Evolutionary conservation across 2,888 invertebrate genomes (phyloP), one percentile per base, ranked within the genome.

Genomic region (Pseudococcus viburni): DNA sequence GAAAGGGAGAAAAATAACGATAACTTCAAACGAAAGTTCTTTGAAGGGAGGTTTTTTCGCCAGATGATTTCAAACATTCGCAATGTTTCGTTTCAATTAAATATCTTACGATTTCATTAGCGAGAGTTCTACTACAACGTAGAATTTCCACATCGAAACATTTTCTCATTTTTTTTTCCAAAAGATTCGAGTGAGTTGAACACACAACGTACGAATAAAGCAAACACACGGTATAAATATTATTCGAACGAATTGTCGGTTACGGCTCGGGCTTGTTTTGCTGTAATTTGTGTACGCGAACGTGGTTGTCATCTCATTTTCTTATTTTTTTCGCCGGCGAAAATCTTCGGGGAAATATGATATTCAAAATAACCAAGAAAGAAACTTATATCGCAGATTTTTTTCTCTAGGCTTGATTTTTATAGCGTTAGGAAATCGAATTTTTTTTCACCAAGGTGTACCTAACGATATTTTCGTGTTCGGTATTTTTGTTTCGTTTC

Each of bases 301-400:
- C 77, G 77, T 77, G 42, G 77, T 39, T 77, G 77, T 77, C 77
- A 77, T 77, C 77, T 77, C 77, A 77, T 73, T 73, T 73, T 73
- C 73, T 26, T 39, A n/a, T 77, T 77, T n/a, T 39, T 77, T 77
- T 77, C 26, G 19, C 2, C 15, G 2, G 26, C 8, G 77, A 77
- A 77, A 77, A 77, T 77, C 77, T 77, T 77, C 77, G n/a, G 77
- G 77, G 77, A 77, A 77, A 77, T 77, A 77, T 77, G 77, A 77
- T 77, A 77, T 77, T 77, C 55, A 55, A 55, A 55, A 55, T 55
- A 55, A 55, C 55, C 8, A 6, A 9, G 55, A 55, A 55, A 12
- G 73, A 73, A 73, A 73, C 73, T 22, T 17, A 42, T 42, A 26
- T 11, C 11, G 73, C 33, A 26, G 73, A 73, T 73, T 26, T 73